These are phyloP conservation scores for Carassius carassius DNA, from an alignment of 2,113 vertebrate genomes.

Conservation along the genomic window DNA sequence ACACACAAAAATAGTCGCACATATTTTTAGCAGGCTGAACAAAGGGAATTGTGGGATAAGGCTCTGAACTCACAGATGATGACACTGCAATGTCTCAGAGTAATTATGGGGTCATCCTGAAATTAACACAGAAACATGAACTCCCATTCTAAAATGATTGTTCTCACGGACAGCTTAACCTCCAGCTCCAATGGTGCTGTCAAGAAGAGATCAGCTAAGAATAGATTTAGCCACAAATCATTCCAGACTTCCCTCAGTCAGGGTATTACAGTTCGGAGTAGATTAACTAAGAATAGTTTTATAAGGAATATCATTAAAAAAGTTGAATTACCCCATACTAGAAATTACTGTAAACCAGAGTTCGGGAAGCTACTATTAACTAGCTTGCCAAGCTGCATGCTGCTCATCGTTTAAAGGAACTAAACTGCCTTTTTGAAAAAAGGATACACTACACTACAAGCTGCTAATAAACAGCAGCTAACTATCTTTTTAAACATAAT, in stretches of 20 bases:
- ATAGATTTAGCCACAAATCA: conserved; percentile 50
- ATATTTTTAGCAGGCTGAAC: conserved; percentile 44
- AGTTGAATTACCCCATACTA: conserved; percentile 32
- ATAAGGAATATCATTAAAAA: conserved; percentile 37
- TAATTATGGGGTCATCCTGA: conserved; percentile 57
- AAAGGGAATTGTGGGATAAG: conserved; percentile 48
- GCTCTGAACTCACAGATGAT: conserved; percentile 42
- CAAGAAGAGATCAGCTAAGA: conserved; percentile 48
- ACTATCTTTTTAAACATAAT: background rate
- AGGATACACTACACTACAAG: background rate
- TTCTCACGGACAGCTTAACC: conserved; percentile 60
- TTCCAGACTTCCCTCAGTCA: conserved; percentile 32
- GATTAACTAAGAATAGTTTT: conserved; percentile 51
- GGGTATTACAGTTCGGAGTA: conserved; percentile 30
- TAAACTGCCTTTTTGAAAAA: background rate
- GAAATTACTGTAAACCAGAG: conserved; percentile 9
- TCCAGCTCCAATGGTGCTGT: conserved; percentile 48
- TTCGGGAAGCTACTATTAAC: background rate
- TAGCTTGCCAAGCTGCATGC: background rate
- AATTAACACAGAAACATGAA: conserved; percentile 59
- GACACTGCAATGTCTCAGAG: conserved; percentile 41
- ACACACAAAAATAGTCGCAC: background rate
- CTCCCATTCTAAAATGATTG: conserved; percentile 57
- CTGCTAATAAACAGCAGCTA: background rate
- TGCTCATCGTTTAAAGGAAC: background rate